A percentile compares a stretch with the other conserved stretches of the same genome.
Evolutionary conservation across 2,797 vertebrate genomes (phyloP).

Genomic region (Tadarida brasiliensis): DNA sequence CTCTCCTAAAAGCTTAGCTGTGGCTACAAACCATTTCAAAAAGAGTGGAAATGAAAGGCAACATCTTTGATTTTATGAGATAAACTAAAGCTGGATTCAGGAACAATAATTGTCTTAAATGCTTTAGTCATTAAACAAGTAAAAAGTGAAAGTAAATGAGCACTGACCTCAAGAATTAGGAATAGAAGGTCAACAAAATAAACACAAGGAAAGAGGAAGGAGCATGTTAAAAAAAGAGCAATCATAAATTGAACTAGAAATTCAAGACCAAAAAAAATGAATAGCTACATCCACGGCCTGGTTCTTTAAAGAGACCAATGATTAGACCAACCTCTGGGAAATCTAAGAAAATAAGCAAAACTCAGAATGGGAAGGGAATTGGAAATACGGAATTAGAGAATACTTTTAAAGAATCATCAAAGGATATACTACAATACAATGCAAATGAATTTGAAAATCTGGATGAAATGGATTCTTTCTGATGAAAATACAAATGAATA

Average conservation of each 20-base stretch:
- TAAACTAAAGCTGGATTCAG: background rate
- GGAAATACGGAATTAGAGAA: background rate
- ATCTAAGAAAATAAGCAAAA: background rate
- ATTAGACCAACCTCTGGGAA: background rate
- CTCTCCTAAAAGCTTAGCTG: background rate
- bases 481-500: constrained; percentile 45
- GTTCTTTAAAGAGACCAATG: background rate
- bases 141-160: constrained; percentile 39
- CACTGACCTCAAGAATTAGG: constrained; percentile 17
- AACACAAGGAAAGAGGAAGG: background rate
- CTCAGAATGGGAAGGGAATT: background rate
- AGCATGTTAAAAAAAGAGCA: background rate
- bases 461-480: background rate
- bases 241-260: background rate
- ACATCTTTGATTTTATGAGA: constrained; percentile 22
- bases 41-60: background rate
- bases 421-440: background rate
- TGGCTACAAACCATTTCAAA: constrained; percentile 57
- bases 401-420: background rate
- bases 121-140: constrained; percentile 35
- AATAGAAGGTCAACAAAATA: constrained; percentile 30
- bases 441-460: constrained; percentile 31
- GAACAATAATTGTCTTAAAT: constrained; percentile 55
- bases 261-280: background rate
- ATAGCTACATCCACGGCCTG: background rate